Base-by-base conservation (phyloP, 2,113 vertebrate genomes). In the Archocentrus centrarchus region DNA sequence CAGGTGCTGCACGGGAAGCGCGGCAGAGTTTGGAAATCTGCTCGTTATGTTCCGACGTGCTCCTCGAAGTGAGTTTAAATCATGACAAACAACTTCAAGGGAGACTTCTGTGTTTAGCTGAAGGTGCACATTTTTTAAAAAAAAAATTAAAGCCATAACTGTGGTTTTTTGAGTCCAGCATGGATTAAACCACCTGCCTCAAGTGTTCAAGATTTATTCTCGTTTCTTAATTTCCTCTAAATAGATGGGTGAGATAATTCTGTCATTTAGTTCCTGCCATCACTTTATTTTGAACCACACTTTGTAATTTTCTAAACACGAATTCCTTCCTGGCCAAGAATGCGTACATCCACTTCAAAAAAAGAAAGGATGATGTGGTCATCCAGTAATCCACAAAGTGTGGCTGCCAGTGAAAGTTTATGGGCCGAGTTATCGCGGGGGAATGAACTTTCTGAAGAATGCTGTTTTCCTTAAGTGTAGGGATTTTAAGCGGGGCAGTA, bases 1-100 rank as follows among this genome's bases (percentile, higher is more conserved):
- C 97, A 98, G 97, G 97, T 97, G 97, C 93, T 94, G 91, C 55
- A 2, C 57, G 11, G 62, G 64, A 70, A 61, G 75, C 0, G 44
- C 73, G 35, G 41, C 0, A 8, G 22, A 22, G 79, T 75, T 76
- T 55, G 5, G 35, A 35, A 79, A 89, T 86, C 63, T 60, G 77
- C 84, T 83, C 27, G 47, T 1, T n/a, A 61, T 59, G 30, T 15
- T 2, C 41, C 47, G 64, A 47, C 24, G 18, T 68, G 22, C 64
- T 47, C 13, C 66, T 81, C 44, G 27, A 32, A 55, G 62, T 35
- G 24, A 41, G 24, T 17, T 22, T 64, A 55, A 73, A 73, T 53
- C 27, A 35, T 55, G 68, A 35, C 27, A 35, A 73, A 55, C 68
- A 73, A 55, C 47, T 73, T 27, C 68, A 35, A 55, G 68, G 50